Percentiles rank a stretch among this genome's conserved stretches.
Evolutionary conservation across 92 coral and sea anemone genomes (phyloP).

Genomic region (Parazoanthus darwini): DNA sequence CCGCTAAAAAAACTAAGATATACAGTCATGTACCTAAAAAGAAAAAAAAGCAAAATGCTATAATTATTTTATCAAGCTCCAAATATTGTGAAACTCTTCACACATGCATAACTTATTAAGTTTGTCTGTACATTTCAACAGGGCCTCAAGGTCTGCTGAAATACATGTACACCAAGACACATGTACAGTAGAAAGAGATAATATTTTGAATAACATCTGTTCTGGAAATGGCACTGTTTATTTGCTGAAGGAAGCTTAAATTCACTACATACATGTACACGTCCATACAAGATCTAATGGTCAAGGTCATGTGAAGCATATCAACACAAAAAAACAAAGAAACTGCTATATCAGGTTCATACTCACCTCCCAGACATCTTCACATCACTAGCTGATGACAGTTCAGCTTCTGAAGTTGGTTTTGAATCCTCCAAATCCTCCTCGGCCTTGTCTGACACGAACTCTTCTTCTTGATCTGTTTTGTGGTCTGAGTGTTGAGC

Average conservation of each 20-base stretch:
- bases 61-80: too few relatives aligned
- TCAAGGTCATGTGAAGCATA: neutral
- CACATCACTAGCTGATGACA: conserved; percentile 17
- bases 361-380: conserved; percentile 3
- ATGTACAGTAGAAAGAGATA: too few relatives aligned
- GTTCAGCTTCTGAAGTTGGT: conserved; percentile 13
- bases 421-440: neutral
- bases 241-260: neutral
- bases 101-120: too few relatives aligned
- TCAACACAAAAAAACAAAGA: neutral
- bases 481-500: neutral
- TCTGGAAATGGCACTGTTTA: neutral
- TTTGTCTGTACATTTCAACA: too few relatives aligned
- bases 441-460: neutral
- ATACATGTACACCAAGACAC: too few relatives aligned
- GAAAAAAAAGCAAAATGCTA: too few relatives aligned
- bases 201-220: too few relatives aligned
- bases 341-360: neutral
- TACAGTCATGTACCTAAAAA: too few relatives aligned
- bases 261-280: neutral
- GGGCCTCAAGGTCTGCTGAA: too few relatives aligned
- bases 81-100: too few relatives aligned
- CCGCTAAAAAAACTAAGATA: too few relatives aligned
- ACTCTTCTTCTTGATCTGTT: neutral
- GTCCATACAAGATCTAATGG: neutral